These are phyloP conservation scores for Rallus limicola DNA, from an alignment of 2,113 vertebrate genomes.

Conservation along the genomic window DNA sequence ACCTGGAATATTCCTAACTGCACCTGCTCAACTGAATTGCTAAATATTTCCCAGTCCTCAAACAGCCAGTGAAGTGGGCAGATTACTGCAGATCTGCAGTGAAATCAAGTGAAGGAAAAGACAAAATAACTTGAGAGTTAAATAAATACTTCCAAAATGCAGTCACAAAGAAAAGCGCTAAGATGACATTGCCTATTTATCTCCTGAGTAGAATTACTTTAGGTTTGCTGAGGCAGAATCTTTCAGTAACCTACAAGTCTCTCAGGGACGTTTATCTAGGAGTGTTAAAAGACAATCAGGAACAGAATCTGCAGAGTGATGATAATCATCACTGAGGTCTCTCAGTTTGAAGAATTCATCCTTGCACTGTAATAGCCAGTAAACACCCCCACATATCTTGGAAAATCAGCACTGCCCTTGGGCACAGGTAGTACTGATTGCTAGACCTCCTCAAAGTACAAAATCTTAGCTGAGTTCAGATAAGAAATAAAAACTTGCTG, in stretches of 20 bases:
- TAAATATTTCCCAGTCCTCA: not conserved
- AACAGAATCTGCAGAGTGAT: too few species aligned
- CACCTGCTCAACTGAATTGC: not conserved
- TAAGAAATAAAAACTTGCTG: not conserved
- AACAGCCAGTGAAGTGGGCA: not conserved
- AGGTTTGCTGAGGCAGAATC: too few species aligned
- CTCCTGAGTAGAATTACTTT: too few species aligned
- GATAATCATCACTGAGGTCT: not conserved
- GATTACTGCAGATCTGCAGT: not conserved
- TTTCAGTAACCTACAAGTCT: too few species aligned
- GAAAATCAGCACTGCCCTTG: not conserved
- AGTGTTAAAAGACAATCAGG: too few species aligned
- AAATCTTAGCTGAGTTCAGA: not conserved
- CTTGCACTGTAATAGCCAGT: not conserved
- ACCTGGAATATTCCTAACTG: not conserved
- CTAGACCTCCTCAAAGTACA: not conserved
- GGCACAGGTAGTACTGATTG: not conserved
- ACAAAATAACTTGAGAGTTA: conserved; percentile 36
- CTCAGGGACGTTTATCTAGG: too few species aligned
- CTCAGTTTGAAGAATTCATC: not conserved
- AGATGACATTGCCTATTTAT: conserved; percentile 43
- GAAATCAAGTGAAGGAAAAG: conserved; percentile 31
- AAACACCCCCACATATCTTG: not conserved
- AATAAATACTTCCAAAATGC: conserved; percentile 42
- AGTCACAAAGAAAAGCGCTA: not conserved